Evolutionary conservation across 2,113 vertebrate genomes (phyloP), one percentile per base, ranked within the genome.

Genomic region (Pollachius pollachius): DNA sequence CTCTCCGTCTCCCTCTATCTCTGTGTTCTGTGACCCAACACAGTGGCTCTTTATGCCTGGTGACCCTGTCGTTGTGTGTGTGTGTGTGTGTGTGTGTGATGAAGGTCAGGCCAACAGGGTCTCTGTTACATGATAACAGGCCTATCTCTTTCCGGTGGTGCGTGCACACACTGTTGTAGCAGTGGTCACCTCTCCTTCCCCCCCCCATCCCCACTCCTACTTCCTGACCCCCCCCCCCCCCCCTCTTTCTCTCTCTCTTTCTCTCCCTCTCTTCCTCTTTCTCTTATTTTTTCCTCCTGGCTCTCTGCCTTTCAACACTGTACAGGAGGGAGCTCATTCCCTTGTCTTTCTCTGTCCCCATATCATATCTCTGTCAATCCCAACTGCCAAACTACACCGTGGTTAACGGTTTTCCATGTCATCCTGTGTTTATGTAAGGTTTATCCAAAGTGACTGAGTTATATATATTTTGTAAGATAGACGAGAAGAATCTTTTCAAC

Each of bases 21-120:
- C 81, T 83, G 81, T 84, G 87, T 78, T 87, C 84, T 82, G 84
- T 87, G 90, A 90, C 88, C 90, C 79, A 86, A 88, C 87, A 89
- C 81, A 84, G 86, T 82, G 85, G 83, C 79, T 89, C 85, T 87
- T 88, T 87, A 84, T 90, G 84, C 85, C 85, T 78, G 64, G 73
- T 87, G 86, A 88, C 85, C 89, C 81, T 66, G 76, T 75, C 19
- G 54, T 63, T 67, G 71, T 77, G 72, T 69, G 65, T 74, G 70
- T 60, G 57, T 72, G 70, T 63, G 75, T 68, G 67, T 48, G 72
- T 17, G 67, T 62, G 6, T 17, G 67, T 81, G 78, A 80, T 87
- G 81, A 88, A 91, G 89, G 89, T 89, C 86, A 85, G 84, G 87
- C 85, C 81, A 81, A 76, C 21, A 25, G 52, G 80, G 77, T 71